Evolutionary conservation across 1,140 invertebrate species (phyloP).

Genomic region (Sitophilus oryzae): DNA sequence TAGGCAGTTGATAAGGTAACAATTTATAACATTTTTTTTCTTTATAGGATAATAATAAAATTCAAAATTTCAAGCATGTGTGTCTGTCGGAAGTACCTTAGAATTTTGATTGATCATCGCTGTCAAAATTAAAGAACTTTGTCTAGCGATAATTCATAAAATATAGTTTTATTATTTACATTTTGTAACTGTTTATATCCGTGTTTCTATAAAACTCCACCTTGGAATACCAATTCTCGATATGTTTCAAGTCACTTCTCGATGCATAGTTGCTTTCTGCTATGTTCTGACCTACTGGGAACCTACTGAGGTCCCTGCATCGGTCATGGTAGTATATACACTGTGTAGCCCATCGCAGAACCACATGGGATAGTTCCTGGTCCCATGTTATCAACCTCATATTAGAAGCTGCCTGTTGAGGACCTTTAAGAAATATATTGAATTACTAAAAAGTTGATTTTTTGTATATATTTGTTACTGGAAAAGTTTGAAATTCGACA

Average conservation of each 20-base stretch:
- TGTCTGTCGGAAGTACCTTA: no score
- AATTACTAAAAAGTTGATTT: no score
- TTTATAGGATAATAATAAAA: no score
- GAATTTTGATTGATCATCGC: no score
- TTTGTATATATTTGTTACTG: no score
- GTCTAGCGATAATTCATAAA: not conserved
- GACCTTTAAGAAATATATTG: no score
- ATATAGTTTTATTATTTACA: not conserved
- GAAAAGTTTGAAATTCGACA: no score
- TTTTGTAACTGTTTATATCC: constrained; percentile 5
- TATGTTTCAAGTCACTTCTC: constrained; percentile 31
- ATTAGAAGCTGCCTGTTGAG: constrained; percentile 49
- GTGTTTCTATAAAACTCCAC: constrained; percentile 25
- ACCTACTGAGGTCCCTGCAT: constrained; percentile 46
- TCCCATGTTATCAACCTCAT: constrained; percentile 57
- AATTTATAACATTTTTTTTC: no score
- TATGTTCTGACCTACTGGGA: constrained; percentile 42
- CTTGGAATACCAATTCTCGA: constrained; percentile 37
- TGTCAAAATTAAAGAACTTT: no score
- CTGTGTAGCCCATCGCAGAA: constrained; percentile 57
- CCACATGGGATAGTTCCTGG: constrained; percentile 53
- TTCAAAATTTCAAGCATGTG: no score
- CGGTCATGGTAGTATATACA: constrained; percentile 53
- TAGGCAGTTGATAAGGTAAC: no score
- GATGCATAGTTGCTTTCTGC: constrained; percentile 32